Percentiles rank a stretch among this genome's conserved stretches.
Conservation (phyloP, 2,888 invertebrate genomes). For the Trissonchulus sp. region DNA sequence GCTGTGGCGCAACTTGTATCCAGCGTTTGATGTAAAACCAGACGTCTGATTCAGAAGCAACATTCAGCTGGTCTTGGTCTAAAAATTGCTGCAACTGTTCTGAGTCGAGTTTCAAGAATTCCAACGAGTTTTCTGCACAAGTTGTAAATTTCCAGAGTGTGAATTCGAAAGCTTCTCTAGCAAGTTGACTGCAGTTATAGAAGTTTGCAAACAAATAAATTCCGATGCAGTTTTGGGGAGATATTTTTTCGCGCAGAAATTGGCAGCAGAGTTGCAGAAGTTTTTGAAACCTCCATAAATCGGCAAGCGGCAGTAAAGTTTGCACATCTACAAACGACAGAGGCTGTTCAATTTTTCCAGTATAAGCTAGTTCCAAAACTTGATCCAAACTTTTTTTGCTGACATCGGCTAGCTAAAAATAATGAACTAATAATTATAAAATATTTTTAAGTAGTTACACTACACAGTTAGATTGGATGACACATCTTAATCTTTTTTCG, state of each 20-base stretch:
- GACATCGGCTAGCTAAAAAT: not conserved
- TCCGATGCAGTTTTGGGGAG: slow-evolving; percentile 25
- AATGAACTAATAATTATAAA: too few relatives aligned
- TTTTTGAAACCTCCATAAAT: slow-evolving; percentile 16
- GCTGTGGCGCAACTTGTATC: not conserved
- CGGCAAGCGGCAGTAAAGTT: slow-evolving; percentile 25
- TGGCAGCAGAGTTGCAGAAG: slow-evolving; percentile 13
- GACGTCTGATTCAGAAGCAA: not conserved
- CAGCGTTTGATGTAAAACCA: not conserved
- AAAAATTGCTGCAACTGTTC: not conserved
- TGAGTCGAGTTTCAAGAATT: not conserved
- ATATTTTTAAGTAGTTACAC: too few relatives aligned
- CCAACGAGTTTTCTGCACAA: not conserved
- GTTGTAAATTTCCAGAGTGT: slow-evolving; percentile 23
- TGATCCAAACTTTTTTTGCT: not conserved
- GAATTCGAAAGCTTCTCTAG: not conserved
- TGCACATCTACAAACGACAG: slow-evolving; percentile 16
- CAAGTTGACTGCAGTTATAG: slow-evolving; percentile 2
- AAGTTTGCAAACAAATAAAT: slow-evolving; percentile 22
- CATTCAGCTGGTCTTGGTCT: slow-evolving; percentile 19
- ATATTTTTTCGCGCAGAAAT: slow-evolving; percentile 15
- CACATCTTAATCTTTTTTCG: too few relatives aligned
- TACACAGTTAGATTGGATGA: too few relatives aligned
- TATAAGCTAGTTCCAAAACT: slow-evolving; percentile 26
- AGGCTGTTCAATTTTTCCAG: not conserved